Base-by-base conservation (phyloP, 2,113 vertebrate species). In the Trochalopteron elliotii region DNA sequence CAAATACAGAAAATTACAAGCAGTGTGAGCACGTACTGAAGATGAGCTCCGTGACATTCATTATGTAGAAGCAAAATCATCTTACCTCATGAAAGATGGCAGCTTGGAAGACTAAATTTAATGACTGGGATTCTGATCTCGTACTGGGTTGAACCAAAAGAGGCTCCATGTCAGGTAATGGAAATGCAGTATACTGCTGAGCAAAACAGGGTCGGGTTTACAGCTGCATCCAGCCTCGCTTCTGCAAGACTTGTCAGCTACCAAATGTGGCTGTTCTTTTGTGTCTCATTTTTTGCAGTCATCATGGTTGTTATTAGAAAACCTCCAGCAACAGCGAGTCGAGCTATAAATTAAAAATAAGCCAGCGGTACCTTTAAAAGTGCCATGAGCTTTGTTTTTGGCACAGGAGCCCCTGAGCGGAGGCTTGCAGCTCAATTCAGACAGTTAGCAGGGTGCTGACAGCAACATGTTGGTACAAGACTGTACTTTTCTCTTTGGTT, bases 381-480 rank as follows among this genome's bases (percentile, higher is more conserved):
- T 83, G 86, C 93, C 92, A 56, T 25, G 39, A 96, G 89, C 89
- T 89, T 44, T 75, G 72, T 27, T 90, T 96, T 94, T 97, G 97
- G 97, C 96, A 78, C 72, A 59, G 89, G 55, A 64, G 45, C 31
- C 75, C 80, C 35, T 80, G 94, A 90, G 89, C 5, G 0, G 82
- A 96, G 86, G 90, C 91, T 95, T 89, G 69, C 93, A 96, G 92
- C 94, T 97, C 89, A 89, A 53, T 94, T 92, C 94, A 94, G 89
- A 95, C 89, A 92, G 97, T 93, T 96, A 97, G 96, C 95, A 97
- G 96, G 96, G 95, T 96, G 96, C 97, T 97, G 96, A 96, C 97
- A 97, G 97, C 90, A 95, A 97, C 97, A 89, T 97, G 97, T 97
- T 96, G 89, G 92, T 97, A 97, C 97, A 97, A 95, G 97, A 97